These are phyloP conservation scores for Dysmachus trigonus DNA, from an alignment of 2,888 invertebrate species.

Conservation along the genomic window DNA sequence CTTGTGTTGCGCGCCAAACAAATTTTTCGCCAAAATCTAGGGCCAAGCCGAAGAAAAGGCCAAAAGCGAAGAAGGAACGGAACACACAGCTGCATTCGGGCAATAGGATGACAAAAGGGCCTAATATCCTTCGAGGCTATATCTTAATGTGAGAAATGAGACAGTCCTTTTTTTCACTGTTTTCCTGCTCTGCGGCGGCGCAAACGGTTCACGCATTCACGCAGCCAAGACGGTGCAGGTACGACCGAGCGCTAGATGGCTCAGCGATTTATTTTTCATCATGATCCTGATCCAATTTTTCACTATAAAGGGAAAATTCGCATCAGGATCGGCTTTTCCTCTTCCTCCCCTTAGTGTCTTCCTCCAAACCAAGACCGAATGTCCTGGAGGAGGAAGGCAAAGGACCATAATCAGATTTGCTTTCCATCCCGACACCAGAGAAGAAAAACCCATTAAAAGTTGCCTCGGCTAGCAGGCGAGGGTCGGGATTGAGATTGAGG, in stretches of 20 bases:
- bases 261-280: neutral
- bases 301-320: neutral
- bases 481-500: neutral
- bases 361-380: neutral
- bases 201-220: constrained; percentile 7
- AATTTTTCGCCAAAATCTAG: constrained; percentile 1
- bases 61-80: neutral
- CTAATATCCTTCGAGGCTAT: constrained; percentile 46
- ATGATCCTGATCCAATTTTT: constrained; percentile 22
- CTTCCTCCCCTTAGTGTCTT: neutral
- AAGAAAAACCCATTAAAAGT: constrained; percentile 23
- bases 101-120: constrained; percentile 10
- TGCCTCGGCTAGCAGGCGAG: neutral
- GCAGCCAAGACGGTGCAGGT: neutral
- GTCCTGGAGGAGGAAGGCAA: constrained; percentile 12
- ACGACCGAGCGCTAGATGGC: neutral
- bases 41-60: neutral
- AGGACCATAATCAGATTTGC: constrained; percentile 39
- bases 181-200: neutral
- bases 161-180: constrained; percentile 23
- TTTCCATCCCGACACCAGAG: constrained; percentile 40
- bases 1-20: constrained; percentile 34
- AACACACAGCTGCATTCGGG: constrained; percentile 46
- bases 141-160: constrained; percentile 45
- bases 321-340: neutral